Evolutionary conservation across 1,140 invertebrate species (phyloP).

Genomic region (Drosophila repleta): DNA sequence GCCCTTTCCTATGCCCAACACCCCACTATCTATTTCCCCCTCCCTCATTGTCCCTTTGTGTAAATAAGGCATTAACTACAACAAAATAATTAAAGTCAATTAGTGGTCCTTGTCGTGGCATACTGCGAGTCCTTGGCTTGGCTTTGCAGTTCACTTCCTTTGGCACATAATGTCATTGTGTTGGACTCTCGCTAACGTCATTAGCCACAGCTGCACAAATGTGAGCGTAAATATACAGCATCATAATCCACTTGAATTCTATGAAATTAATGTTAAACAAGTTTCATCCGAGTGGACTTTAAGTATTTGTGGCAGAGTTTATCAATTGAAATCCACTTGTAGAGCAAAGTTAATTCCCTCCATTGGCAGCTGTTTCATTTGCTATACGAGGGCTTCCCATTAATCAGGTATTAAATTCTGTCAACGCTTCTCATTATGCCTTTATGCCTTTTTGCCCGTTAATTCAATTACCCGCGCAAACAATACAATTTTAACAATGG

Average conservation of each 20-base stretch:
- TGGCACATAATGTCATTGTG: slow-evolving; percentile 58
- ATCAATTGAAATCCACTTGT: slow-evolving; percentile 6
- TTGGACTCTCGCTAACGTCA: slow-evolving; percentile 39
- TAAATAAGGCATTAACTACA: slow-evolving; percentile 77
- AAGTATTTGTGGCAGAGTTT: slow-evolving; percentile 4
- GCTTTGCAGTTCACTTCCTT: slow-evolving; percentile 53
- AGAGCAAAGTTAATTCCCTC: slow-evolving; percentile 3
- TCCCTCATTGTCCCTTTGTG: neutral
- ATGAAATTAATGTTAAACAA: neutral
- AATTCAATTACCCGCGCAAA: slow-evolving; percentile 36
- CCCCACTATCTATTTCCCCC: neutral
- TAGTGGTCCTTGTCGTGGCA: slow-evolving; percentile 69
- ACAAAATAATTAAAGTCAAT: slow-evolving; percentile 83
- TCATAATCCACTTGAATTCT: slow-evolving; percentile 46
- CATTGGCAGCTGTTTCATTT: slow-evolving; percentile 1
- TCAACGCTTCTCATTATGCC: slow-evolving; percentile 19
- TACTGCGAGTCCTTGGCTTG: slow-evolving; percentile 36
- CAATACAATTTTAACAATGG: slow-evolving; percentile 14
- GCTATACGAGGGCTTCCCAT: slow-evolving; percentile 11
- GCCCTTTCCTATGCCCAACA: slow-evolving; percentile 5
- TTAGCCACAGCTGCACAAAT: slow-evolving; percentile 21
- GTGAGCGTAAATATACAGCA: slow-evolving; percentile 12
- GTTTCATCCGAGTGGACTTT: neutral
- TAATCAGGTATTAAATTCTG: slow-evolving; percentile 27
- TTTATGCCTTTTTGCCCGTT: slow-evolving; percentile 23